Percentiles rank a stretch among this genome's conserved stretches.
phyloP scores from a whole-genome alignment of 2,888 invertebrate species.

The Teleogryllus oceanicus region DNA sequence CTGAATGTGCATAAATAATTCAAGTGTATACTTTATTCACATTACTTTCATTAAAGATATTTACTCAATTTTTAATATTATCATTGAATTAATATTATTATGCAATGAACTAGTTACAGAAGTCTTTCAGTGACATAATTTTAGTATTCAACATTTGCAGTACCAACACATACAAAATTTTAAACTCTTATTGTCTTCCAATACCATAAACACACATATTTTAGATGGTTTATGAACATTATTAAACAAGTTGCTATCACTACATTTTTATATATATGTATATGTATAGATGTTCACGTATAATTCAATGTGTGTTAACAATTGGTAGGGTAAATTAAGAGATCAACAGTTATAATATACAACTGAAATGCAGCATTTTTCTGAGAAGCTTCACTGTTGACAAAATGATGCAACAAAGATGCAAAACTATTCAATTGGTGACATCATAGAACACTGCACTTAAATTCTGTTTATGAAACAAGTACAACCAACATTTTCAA shows the following conservation, averaged over 20 bases:
- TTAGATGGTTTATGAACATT: slow-evolving; percentile 25
- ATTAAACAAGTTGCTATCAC: slow-evolving; percentile 12
- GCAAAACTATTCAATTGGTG: no score
- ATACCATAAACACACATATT: slow-evolving; percentile 33
- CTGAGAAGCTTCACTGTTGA: no score
- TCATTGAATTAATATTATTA: slow-evolving; percentile 25
- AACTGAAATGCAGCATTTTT: no score
- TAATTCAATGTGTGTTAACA: slow-evolving; percentile 25
- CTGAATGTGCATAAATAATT: no score
- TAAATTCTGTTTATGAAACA: no score
- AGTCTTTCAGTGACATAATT: slow-evolving; percentile 12
- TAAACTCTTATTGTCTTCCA: slow-evolving; percentile 37
- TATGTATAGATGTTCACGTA: slow-evolving; percentile 28
- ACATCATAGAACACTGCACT: no score
- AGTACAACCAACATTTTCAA: no score
- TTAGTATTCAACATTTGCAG: slow-evolving; percentile 22
- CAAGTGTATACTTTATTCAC: no score
- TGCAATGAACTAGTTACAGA: slow-evolving; percentile 28
- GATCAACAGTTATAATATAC: neutral
- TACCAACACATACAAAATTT: slow-evolving; percentile 18
- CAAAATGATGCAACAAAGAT: no score
- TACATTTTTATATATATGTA: slow-evolving; percentile 27
- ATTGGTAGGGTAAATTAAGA: slow-evolving; percentile 26
- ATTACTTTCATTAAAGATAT: no score
- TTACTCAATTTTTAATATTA: no score